Base-by-base conservation (phyloP, 2,113 vertebrate genomes). In the Ophiodon elongatus region DNA sequence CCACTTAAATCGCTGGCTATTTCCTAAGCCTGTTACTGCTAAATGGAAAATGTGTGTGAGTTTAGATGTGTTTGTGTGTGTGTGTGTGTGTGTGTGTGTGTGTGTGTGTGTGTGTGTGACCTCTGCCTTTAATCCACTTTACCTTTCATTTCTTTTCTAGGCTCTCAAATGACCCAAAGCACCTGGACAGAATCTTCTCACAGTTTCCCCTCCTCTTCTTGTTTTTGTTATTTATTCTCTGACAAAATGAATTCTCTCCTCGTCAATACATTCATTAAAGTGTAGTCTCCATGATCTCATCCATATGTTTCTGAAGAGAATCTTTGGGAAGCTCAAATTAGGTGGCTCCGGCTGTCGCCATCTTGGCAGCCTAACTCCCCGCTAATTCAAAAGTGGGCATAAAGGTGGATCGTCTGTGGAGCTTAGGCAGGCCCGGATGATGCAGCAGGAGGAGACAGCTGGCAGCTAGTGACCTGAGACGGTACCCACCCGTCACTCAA, bases 21-120 rank as follows among this genome's bases (percentile, higher is more conserved):
- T 87, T 87, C 84, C 75, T 91, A 94, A 94, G 92, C 91, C 91
- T 94, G 92, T 94, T 94, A 94, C 70, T 66, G 84, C 74, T 85
- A 89, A 92, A 90, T 91, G 88, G 85, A 92, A 92, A 91, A 89
- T 59, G 86, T 88, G 87, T 86, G 87, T 84, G 85, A 84, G 65
- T 88, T 83, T 59, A 33, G 66, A 59, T 37, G 8, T 43, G 37
- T 47, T 29, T n/a, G 45, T 78, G 39, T 65, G 73, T 37, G 65
- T 64, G 73, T 82, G 60, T 73, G 45, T 78, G 41, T 75, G 57
- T 57, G 54, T 60, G 70, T 59, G 59, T 71, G 41, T 62, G 29
- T 54, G 80, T 79, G 72, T 27, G 50, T 52, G 78, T 73, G 71
- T 75, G 76, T 73, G 47, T 79, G 77, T 66, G 84, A 91, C 90